These are phyloP conservation scores for Hycleus cichorii DNA, from an alignment of 1,140 invertebrate genomes.

Conservation along the genomic window DNA sequence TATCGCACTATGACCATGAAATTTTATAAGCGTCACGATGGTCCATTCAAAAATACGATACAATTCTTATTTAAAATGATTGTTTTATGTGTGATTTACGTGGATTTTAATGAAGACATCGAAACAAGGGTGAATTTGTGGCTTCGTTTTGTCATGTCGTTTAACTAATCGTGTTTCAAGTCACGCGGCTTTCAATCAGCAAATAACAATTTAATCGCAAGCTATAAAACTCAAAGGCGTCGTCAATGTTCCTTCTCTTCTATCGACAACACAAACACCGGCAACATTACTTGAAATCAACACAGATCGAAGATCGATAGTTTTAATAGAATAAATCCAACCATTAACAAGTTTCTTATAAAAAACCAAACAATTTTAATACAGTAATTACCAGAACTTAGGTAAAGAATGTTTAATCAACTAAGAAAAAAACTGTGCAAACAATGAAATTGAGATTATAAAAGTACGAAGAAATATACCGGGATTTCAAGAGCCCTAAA, in stretches of 20 bases:
- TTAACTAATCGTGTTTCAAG: conserved; percentile 21
- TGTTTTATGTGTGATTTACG: too few species aligned
- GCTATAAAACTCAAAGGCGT: background rate
- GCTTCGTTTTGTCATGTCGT: conserved; percentile 17
- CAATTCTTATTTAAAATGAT: conserved; percentile 3
- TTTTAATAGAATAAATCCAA: background rate
- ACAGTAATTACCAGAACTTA: too few species aligned
- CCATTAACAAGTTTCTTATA: too few species aligned
- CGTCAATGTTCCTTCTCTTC: background rate
- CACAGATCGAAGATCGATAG: background rate
- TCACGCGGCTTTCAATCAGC: conserved; percentile 20
- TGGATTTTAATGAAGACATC: conserved; percentile 19
- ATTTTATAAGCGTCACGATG: background rate
- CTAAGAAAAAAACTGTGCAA: too few species aligned
- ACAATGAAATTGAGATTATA: too few species aligned
- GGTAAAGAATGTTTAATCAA: too few species aligned
- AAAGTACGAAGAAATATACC: too few species aligned
- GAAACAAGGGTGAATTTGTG: conserved; percentile 12
- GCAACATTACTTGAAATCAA: background rate
- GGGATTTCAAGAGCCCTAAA: too few species aligned
- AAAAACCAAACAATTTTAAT: too few species aligned
- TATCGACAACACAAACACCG: background rate
- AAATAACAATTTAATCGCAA: conserved; percentile 11
- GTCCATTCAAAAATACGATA: background rate
- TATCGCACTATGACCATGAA: background rate